Conservation (phyloP, 2,797 vertebrate genomes). For the Ambastaia sidthimunki region DNA sequence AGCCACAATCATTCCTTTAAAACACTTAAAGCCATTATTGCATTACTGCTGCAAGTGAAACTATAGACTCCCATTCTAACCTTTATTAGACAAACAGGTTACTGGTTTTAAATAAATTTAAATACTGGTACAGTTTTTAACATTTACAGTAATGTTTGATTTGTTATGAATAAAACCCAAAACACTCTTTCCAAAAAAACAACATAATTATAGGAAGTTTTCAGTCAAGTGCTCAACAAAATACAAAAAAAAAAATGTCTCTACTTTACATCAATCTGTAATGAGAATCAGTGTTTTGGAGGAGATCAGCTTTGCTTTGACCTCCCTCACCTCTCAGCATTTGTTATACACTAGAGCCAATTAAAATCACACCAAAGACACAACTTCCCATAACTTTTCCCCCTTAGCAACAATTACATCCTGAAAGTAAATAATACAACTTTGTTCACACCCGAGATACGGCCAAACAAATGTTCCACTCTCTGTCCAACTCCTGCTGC, state of each 20-base stretch:
- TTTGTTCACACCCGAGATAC: conserved; percentile 43
- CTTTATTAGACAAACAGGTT: no score
- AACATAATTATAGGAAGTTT: conserved; percentile 13
- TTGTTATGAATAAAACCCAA: background rate
- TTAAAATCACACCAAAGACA: conserved; percentile 60
- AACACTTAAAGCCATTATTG: background rate
- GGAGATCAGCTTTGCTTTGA: conserved; percentile 34
- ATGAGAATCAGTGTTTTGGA: conserved; percentile 17
- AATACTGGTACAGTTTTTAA: background rate
- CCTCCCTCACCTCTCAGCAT: conserved; percentile 44
- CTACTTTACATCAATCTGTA: conserved; percentile 8
- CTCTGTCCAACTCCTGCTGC: conserved; percentile 52
- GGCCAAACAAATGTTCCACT: conserved; percentile 52
- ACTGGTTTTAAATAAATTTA: background rate
- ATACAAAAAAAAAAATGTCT: background rate
- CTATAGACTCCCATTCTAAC: no score
- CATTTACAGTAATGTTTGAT: no score
- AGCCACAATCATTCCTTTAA: background rate
- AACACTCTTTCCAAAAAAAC: background rate
- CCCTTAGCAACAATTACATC: conserved; percentile 48
- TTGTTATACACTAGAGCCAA: conserved; percentile 56
- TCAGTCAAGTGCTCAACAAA: background rate
- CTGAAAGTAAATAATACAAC: conserved; percentile 63
- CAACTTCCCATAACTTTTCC: conserved; percentile 51
- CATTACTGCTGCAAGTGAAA: background rate